These are phyloP conservation scores for Apteryx owenii DNA, from an alignment of 2,113 vertebrate species.

Conservation along the genomic window DNA sequence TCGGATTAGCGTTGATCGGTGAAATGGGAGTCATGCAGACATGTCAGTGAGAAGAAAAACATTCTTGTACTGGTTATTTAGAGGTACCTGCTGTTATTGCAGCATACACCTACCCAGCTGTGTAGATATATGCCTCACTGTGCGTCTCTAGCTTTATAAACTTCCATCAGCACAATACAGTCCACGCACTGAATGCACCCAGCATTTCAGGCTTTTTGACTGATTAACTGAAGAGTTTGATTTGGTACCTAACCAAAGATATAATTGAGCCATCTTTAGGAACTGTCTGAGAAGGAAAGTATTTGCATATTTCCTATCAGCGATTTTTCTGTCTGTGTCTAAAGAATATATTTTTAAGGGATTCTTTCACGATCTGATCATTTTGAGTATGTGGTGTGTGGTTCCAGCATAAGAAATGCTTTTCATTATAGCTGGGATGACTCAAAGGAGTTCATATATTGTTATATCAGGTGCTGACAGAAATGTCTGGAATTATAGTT, in stretches of 20 bases:
- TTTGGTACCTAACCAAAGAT: not conserved
- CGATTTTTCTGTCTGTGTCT: not conserved
- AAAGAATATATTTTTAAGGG: not conserved
- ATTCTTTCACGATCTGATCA: not conserved
- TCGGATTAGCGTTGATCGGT: constrained; percentile 38
- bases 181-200: not conserved
- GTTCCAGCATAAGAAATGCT: not conserved
- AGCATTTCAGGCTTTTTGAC: not conserved
- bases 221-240: not conserved
- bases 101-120: not conserved
- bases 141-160: not conserved
- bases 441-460: not conserved
- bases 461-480: not conserved
- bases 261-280: not conserved
- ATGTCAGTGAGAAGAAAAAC: not conserved
- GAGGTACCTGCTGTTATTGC: not conserved
- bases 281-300: not conserved
- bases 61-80: not conserved
- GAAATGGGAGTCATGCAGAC: not conserved
- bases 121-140: not conserved
- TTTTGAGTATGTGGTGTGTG: not conserved
- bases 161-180: not conserved
- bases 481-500: not conserved
- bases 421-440: not conserved
- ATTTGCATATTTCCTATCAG: not conserved